Conservation (phyloP, 1,140 invertebrate species). For the Thaumetopoea pityocampa region DNA sequence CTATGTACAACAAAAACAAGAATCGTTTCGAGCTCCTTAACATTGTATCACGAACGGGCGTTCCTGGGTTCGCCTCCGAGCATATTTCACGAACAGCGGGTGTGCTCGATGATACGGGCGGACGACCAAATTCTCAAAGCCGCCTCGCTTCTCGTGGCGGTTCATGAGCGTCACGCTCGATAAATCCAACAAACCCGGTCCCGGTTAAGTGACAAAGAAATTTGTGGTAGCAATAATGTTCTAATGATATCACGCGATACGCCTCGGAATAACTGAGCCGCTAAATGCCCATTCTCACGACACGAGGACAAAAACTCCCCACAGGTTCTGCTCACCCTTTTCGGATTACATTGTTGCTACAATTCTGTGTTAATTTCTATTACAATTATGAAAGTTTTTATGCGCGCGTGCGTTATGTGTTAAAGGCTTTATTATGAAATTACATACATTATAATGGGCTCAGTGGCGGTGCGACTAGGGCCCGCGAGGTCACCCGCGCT, state of each 20-base stretch:
- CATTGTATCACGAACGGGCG: slow-evolving; percentile 19
- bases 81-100: slow-evolving; percentile 9
- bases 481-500: slow-evolving; percentile 25
- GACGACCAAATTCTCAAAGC: slow-evolving; percentile 18
- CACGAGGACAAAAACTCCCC: slow-evolving; percentile 22
- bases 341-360: slow-evolving; percentile 17
- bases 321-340: slow-evolving; percentile 19
- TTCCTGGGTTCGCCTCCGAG: slow-evolving; percentile 1
- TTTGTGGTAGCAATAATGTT: slow-evolving; percentile 48
- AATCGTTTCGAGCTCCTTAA: slow-evolving; percentile 6
- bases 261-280: slow-evolving; percentile 32
- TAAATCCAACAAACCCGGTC: slow-evolving; percentile 36
- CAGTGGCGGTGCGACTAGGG: slow-evolving; percentile 13
- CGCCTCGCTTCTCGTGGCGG: slow-evolving; percentile 10
- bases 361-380: slow-evolving; percentile 25
- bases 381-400: slow-evolving; percentile 19
- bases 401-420: slow-evolving; percentile 10
- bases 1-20: slow-evolving; percentile 9
- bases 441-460: slow-evolving; percentile 8
- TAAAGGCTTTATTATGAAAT: slow-evolving; percentile 10
- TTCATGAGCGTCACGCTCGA: slow-evolving; percentile 42
- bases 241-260: slow-evolving; percentile 53
- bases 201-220: slow-evolving; percentile 51
- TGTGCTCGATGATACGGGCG: slow-evolving; percentile 21
- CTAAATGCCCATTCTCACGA: slow-evolving; percentile 41